A percentile compares a stretch with the other conserved stretches of the same genome.
Conservation (phyloP, 2,888 invertebrate species). For the Leuctra nigra region DNA sequence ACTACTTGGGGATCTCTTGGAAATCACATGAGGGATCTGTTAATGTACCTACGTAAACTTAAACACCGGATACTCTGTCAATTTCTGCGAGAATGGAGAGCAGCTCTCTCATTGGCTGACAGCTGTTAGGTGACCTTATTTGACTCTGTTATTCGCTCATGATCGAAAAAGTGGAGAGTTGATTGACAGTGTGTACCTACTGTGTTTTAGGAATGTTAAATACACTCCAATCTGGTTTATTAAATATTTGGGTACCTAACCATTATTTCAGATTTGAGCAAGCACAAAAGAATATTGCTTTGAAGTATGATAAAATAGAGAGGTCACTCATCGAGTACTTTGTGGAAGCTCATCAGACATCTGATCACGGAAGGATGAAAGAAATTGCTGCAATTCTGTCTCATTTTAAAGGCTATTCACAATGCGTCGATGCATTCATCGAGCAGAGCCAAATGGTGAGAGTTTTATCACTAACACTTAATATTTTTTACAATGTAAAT, state of each 20-base stretch:
- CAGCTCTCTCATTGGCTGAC: no score
- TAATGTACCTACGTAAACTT: no score
- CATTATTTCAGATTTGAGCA: constrained; percentile 63
- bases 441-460: constrained; percentile 89
- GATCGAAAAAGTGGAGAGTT: no score
- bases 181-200: no score
- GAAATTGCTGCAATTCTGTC: constrained; percentile 85
- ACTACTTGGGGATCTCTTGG: no score
- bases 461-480: neutral
- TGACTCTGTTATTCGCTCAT: no score
- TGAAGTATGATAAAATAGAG: constrained; percentile 87
- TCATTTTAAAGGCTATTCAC: constrained; percentile 94
- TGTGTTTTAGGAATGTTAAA: no score
- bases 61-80: no score
- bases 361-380: constrained; percentile 84
- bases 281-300: constrained; percentile 76
- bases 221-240: neutral
- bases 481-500: no score
- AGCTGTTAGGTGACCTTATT: no score
- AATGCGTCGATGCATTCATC: constrained; percentile 94
- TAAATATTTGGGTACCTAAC: constrained; percentile 21
- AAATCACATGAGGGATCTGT: no score
- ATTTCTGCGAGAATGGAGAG: no score
- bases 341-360: constrained; percentile 77
- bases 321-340: constrained; percentile 90